Base-by-base conservation (phyloP, 1,140 invertebrate species). In the Popillia japonica region DNA sequence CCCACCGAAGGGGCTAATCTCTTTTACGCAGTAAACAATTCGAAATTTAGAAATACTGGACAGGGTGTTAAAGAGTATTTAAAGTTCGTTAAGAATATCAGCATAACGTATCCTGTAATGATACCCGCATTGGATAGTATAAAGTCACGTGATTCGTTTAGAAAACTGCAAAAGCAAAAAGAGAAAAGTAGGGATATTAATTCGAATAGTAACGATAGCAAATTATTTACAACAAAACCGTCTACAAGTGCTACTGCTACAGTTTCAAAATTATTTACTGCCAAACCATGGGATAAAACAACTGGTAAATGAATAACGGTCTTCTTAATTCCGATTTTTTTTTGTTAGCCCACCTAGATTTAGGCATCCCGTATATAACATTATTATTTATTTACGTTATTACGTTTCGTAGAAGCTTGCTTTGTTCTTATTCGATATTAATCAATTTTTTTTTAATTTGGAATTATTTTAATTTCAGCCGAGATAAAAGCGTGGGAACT, bases 41-140 rank as follows among this genome's bases (percentile, higher is more conserved):
- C 77, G 23, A 85, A 84, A 81, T 78, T 80, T 48, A 82, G 81
- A 79, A 81, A 83, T 40, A n/a, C 44, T n/a, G 82, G 77, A 11
- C 48, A 85, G 9, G 80, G 78, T 77, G 82, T 84, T 40, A 84
- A 84, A 72, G 82, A 83, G 59, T 85, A 83, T 79, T 82, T 84
- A 40, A 85, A 85, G 81, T 85, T 84, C 81, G 81, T 86, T 48
- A 86, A 88, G 90, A 85, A 93, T 93, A 84, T 93, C 91, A n/a
- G 92, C 88, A 82, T 90, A 80, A 92, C 94, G 59, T 94, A 94
- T 83, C 93, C 93, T 0, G 90, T 91, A 80, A 89, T 93, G 78
- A 91, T 91, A 76, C 90, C 91, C 20, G 84, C 89, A 41, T 88
- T 87, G 75, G 87, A 85, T 82, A 84, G 87, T 22, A 84, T 85